These are phyloP conservation scores for Xenopus laevis DNA, from an alignment of 2,113 vertebrate genomes.

Conservation along the genomic window DNA sequence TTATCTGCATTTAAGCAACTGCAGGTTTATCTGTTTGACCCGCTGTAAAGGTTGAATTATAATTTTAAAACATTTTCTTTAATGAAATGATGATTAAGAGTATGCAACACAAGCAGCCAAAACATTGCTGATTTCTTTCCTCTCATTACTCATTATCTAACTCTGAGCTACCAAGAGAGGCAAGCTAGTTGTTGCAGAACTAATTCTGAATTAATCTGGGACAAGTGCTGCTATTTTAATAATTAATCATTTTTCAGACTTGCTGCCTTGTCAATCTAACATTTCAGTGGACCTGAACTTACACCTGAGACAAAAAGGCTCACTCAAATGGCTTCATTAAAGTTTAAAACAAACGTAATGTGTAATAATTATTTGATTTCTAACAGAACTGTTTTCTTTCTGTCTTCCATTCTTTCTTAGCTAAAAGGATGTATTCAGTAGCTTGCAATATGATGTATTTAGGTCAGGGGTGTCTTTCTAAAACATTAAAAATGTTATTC, in stretches of 20 bases:
- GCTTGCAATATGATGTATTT: conserved; percentile 1
- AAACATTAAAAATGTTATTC: too few species aligned
- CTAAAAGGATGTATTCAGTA: background rate
- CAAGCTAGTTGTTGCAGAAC: conserved; percentile 28
- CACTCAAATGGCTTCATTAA: conserved; percentile 37
- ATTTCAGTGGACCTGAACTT: conserved; percentile 38
- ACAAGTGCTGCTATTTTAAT: conserved; percentile 35
- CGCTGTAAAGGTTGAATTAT: conserved; percentile 15
- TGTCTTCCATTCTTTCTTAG: too few species aligned
- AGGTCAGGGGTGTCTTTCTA: conserved; percentile 6
- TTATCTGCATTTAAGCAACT: conserved; percentile 19
- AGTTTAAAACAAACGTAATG: conserved; percentile 34
- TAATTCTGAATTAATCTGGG: conserved; percentile 43
- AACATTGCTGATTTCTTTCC: conserved; percentile 32
- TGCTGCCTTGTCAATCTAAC: conserved; percentile 33
- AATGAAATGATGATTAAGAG: conserved; percentile 29
- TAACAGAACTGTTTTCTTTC: background rate
- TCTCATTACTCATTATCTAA: conserved; percentile 40
- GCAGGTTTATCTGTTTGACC: conserved; percentile 18
- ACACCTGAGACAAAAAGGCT: conserved; percentile 38
- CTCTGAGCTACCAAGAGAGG: conserved; percentile 16
- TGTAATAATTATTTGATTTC: conserved; percentile 27
- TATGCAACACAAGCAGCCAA: conserved; percentile 7
- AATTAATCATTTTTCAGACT: conserved; percentile 38
- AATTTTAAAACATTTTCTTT: conserved; percentile 28